Evolutionary conservation across 1,140 invertebrate genomes (phyloP).

Genomic region (Pogonognathellus flavescens): DNA sequence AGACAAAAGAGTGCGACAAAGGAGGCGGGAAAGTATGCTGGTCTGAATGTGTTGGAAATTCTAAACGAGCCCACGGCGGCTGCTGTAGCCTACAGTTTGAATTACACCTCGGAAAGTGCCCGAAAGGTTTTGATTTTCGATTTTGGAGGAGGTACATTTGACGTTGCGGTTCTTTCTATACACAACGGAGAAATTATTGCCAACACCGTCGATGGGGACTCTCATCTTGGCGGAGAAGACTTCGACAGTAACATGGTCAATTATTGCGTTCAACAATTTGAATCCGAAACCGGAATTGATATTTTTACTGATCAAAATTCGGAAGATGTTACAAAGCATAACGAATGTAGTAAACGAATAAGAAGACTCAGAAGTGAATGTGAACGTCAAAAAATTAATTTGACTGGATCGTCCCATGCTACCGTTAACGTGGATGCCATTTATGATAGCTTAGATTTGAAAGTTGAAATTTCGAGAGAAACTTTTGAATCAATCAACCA

Average conservation of each 20-base stretch:
- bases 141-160: slow-evolving; percentile 74
- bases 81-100: slow-evolving; percentile 98
- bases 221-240: slow-evolving; percentile 70
- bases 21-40: slow-evolving; percentile 88
- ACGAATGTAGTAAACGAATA: slow-evolving; percentile 1
- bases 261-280: slow-evolving; percentile 72
- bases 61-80: slow-evolving; percentile 99
- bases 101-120: slow-evolving; percentile 82
- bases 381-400: slow-evolving; percentile 47
- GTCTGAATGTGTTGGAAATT: slow-evolving; percentile 97
- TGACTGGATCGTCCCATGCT: slow-evolving; percentile 37
- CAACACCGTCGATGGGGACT: slow-evolving; percentile 68
- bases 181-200: slow-evolving; percentile 73
- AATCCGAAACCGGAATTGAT: slow-evolving; percentile 75
- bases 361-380: slow-evolving; percentile 55
- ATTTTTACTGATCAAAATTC: slow-evolving; percentile 66
- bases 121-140: slow-evolving; percentile 68
- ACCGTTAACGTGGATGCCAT: slow-evolving; percentile 58
- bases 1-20: slow-evolving; percentile 98
- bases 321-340: neutral
- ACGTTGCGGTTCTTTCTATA: slow-evolving; percentile 75
- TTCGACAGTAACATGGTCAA: slow-evolving; percentile 69
- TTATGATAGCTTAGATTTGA: slow-evolving; percentile 18
- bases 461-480: slow-evolving; percentile 22
- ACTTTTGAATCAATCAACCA: slow-evolving; percentile 65